These are phyloP conservation scores for western clawed frog (Xenopus tropicalis) DNA, from an alignment of 2,113 vertebrate genomes.

Conservation along the genomic window DNA sequence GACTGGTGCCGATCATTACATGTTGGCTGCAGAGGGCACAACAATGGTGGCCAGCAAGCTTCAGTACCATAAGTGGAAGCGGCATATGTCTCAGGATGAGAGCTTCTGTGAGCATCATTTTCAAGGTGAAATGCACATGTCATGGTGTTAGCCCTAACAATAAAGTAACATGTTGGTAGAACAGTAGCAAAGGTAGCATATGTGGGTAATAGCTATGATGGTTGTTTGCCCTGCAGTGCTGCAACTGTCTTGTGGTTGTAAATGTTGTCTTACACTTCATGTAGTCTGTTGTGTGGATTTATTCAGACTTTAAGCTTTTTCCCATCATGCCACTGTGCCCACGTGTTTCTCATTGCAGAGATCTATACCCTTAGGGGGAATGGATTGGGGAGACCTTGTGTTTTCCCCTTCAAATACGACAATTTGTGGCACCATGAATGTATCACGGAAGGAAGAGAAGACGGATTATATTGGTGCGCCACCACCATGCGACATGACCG, in stretches of 20 bases:
- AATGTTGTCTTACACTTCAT: too few species aligned
- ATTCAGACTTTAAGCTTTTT: not conserved
- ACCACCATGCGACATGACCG: conserved; percentile 80
- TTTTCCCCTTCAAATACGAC: conserved; percentile 88
- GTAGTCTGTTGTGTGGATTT: too few species aligned
- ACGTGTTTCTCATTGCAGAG: conserved; percentile 60
- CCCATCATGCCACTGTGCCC: not conserved
- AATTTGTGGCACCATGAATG: conserved; percentile 85
- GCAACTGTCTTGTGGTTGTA: too few species aligned
- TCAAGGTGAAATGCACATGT: conserved; percentile 70
- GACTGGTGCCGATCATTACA: conserved; percentile 68
- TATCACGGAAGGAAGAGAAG: conserved; percentile 77
- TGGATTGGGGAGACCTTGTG: conserved; percentile 76
- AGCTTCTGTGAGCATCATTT: conserved; percentile 79
- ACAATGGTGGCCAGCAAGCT: conserved; percentile 69
- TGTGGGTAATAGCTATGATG: too few species aligned
- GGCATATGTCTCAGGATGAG: conserved; percentile 68
- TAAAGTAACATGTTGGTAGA: too few species aligned
- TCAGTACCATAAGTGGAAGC: conserved; percentile 69
- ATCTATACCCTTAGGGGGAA: conserved; percentile 84
- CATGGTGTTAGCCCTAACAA: not conserved
- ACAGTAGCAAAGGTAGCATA: too few species aligned
- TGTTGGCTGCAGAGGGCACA: conserved; percentile 59
- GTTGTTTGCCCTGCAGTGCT: too few species aligned
- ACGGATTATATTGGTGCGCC: conserved; percentile 79